Conservation (phyloP, 2,797 vertebrate species). For the Acanthurus leucopareius region DNA sequence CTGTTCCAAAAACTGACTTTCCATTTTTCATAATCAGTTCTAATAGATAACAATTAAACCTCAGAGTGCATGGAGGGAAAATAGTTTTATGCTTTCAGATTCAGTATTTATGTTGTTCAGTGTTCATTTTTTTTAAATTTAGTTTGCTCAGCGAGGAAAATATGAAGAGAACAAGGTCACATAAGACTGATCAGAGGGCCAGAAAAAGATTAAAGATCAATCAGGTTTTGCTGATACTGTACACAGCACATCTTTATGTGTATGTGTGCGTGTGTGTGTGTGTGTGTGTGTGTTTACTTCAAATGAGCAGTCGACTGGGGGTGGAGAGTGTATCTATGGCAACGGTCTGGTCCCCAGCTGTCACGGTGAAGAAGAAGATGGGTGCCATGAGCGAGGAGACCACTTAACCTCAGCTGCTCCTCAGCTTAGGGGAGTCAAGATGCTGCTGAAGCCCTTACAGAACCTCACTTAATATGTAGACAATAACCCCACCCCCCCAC, state of each 20-base stretch:
- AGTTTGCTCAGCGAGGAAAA: not conserved
- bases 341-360: conserved; percentile 88
- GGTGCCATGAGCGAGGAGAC: conserved; percentile 85
- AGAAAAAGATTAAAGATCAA: conserved; percentile 20
- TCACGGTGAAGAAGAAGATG: conserved; percentile 84
- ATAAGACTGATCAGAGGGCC: conserved; percentile 16
- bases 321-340: conserved; percentile 83
- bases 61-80: conserved; percentile 78
- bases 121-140: conserved; percentile 44
- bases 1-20: conserved; percentile 86
- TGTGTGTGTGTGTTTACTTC: conserved; percentile 69
- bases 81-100: conserved; percentile 64
- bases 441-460: conserved; percentile 83
- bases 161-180: not conserved
- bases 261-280: not conserved
- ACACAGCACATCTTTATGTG: conserved; percentile 19
- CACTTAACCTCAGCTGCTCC: conserved; percentile 89
- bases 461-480: conserved; percentile 87
- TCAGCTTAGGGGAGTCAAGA: conserved; percentile 89
- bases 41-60: conserved; percentile 87
- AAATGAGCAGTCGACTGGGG: conserved; percentile 82
- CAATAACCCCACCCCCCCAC: conserved; percentile 63
- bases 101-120: conserved; percentile 46
- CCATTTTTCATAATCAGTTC: conserved; percentile 83
- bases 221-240: conserved; percentile 30